Evolutionary conservation across 2,113 vertebrate species (phyloP), one percentile per base, ranked within the genome.

Genomic region (Tachuris rubrigastra): DNA sequence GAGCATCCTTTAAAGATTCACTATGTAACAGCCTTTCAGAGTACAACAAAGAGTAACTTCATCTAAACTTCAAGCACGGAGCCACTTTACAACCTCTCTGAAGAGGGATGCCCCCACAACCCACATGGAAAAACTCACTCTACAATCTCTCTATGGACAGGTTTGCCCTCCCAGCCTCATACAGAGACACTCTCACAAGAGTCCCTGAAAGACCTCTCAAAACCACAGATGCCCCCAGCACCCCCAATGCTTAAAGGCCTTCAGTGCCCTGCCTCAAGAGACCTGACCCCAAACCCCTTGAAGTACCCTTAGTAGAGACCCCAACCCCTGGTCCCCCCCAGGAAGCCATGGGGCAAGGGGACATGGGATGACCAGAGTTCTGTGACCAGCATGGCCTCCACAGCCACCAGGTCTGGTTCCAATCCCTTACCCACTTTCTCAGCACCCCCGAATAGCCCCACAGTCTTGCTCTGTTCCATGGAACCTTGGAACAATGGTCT

Each of bases 401-500:
- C 6, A 91, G 35, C 27, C 52, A 75, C 49, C 0, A 5, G 7
- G 3, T 35, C n/a, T 31, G 4, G 3, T 59, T 39, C 63, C 13
- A 87, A n/a, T 2, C 3, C 4, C 10, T 13, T 50, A 5, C 13
- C 10, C 24, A 39, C 24, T 22, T 75, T 35, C 16, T 35, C 12
- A 30, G 59, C 6, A 50, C 3, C 6, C 13, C 1, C 19, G 41
- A 53, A 62, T 5, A 77, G 21, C 15, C 20, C 31, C 65, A 62
- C 22, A 87, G 33, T 25, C 41, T n/a, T 89, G 55, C 20, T 85
- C 56, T 79, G 49, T 30, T n/a, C 39, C n/a, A 31, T 0, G 0
- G 42, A 18, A 31, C 19, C 28, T 44, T 0, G 1, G 15, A 23
- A 20, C 3, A 11, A 81, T 2, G 5, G 22, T 31, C 37, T 7